A percentile compares a stretch with the other conserved stretches of the same genome.
phyloP scores from a whole-genome alignment of 2,797 vertebrate species.

The Dipus sagitta region DNA sequence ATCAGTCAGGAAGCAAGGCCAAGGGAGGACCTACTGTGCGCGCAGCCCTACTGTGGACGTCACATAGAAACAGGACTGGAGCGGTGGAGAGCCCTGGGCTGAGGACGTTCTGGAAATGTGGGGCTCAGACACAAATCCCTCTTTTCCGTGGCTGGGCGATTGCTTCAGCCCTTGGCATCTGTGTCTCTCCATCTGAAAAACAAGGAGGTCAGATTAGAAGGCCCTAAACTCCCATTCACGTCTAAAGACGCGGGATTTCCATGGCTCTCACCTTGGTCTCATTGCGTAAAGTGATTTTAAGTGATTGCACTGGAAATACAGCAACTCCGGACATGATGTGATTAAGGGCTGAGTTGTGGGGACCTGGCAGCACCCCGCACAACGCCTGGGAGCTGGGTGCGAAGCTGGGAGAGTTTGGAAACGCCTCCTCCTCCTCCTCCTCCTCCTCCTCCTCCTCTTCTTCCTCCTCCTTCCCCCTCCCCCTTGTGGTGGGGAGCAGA shows the following conservation, averaged over 20 bases:
- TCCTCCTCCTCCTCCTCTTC: too few species aligned
- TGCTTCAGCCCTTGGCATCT: neutral
- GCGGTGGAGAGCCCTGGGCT: neutral
- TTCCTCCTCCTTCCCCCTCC: neutral
- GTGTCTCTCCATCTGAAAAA: conserved; percentile 33
- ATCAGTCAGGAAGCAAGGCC: neutral
- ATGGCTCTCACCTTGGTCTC: conserved; percentile 14
- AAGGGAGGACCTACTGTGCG: neutral
- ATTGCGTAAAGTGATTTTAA: conserved; percentile 50
- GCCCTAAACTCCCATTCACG: neutral
- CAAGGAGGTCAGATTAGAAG: conserved; percentile 21
- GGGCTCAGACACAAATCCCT: conserved; percentile 28
- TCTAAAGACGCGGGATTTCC: conserved; percentile 40
- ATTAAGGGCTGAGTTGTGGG: conserved; percentile 52
- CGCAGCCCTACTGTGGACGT: neutral
- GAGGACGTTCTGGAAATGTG: neutral
- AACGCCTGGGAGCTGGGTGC: neutral
- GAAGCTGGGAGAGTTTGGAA: neutral
- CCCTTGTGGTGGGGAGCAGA: neutral
- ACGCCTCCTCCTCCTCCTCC: conserved; percentile 12
- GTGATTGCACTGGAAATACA: conserved; percentile 60
- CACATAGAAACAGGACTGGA: neutral
- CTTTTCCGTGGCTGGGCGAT: conserved; percentile 15
- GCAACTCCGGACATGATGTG: conserved; percentile 63
- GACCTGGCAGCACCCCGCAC: conserved; percentile 23